Evolutionary conservation across 1,140 invertebrate genomes (phyloP), one percentile per base, ranked within the genome.

Genomic region (Aphaenogaster floridana): DNA sequence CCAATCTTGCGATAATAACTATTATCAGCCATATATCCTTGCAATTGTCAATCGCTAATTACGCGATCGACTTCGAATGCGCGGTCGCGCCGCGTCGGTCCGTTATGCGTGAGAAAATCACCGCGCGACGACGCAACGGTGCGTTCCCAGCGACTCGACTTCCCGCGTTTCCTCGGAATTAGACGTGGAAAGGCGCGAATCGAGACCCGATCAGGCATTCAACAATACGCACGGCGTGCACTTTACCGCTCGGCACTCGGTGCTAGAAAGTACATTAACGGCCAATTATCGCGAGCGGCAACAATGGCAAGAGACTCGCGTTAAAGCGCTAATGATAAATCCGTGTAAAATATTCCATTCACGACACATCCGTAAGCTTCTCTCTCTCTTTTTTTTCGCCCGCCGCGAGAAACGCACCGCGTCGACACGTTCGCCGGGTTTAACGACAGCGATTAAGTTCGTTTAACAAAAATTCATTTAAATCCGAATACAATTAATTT

Each of bases 31-130:
- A 9, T 50, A 34, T 42, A 45, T 36, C 6, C n/a, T 1, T 21
- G 42, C 28, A n/a, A 84, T 74, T 76, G 69, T 76, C 69, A 63
- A 84, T 74, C 42, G 54, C 8, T 84, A 84, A 84, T 84, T 84
- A 76, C 80, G 80, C 52, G 68, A 57, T 83, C 69, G 54, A 42
- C 9, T 68, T 68, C 42, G 36, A 66, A 64, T 39, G 69, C 66
- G 77, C 59, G 52, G 36, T 76, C 52, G 61, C 28, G 42, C 52
- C 52, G 28, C 68, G 54, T 13, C 48, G 48, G 42, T 61, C 80
- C 80, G 79, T 81, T 81, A 81, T 48, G 79, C 79, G 80, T 84
- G 80, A 84, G 80, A 84, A 84, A 84, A 84, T 61, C 54, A 36
- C 48, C 66, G 79, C 64, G 68, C 36, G 28, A 61, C 39, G 50